A percentile compares a stretch with the other conserved stretches of the same genome.
These are phyloP conservation scores for Rhynchophorus ferrugineus DNA, from an alignment of 1,140 invertebrate species.

Conservation along the genomic window DNA sequence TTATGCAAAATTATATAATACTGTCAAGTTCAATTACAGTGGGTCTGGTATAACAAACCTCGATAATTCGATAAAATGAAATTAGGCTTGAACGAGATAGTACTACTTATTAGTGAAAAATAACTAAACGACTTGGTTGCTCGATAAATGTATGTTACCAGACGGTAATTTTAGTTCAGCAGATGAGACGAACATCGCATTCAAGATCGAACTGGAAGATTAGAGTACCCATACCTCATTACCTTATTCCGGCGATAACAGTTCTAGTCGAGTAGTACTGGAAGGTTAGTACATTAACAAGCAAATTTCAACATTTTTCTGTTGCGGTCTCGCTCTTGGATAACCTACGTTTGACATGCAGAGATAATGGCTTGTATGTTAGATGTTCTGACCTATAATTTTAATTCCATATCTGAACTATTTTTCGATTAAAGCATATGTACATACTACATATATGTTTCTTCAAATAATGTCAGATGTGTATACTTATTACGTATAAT, in stretches of 20 bases:
- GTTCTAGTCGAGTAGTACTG: neutral
- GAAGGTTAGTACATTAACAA: neutral
- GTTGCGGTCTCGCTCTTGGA: neutral
- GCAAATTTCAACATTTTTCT: neutral
- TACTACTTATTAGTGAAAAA: neutral
- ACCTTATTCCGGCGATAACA: conserved; percentile 3
- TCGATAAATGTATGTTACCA: neutral
- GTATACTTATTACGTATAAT: too few relatives aligned
- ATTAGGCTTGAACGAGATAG: too few relatives aligned
- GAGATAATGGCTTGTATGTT: too few relatives aligned
- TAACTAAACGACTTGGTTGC: neutral
- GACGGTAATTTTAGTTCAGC: neutral
- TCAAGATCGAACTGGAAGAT: conserved; percentile 2
- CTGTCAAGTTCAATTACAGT: too few relatives aligned
- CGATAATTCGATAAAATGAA: too few relatives aligned
- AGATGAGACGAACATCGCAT: neutral
- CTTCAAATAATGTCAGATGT: too few relatives aligned
- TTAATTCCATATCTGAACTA: too few relatives aligned
- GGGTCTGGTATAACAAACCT: too few relatives aligned
- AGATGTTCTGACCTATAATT: too few relatives aligned
- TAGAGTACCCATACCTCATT: conserved; percentile 5
- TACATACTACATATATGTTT: too few relatives aligned
- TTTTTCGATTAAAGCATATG: too few relatives aligned
- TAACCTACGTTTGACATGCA: neutral
- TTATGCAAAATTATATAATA: too few relatives aligned